Evolutionary conservation across 2,888 invertebrate genomes (phyloP).

Genomic region (Glaucopsyche alexis): DNA sequence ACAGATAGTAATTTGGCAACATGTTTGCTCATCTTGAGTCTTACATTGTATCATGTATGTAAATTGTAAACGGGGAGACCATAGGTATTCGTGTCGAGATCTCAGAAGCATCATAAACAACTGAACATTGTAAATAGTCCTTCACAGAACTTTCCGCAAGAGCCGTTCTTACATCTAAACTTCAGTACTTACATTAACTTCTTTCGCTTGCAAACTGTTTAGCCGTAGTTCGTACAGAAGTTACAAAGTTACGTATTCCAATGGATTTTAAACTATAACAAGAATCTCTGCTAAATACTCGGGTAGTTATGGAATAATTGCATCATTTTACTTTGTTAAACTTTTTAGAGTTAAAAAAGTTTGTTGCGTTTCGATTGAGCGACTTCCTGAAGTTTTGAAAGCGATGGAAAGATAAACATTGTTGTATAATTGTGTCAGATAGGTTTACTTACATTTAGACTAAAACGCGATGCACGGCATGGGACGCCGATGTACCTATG

Average conservation of each 20-base stretch:
- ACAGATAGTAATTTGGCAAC: neutral
- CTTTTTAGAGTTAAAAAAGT: neutral
- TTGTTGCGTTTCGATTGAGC: constrained; percentile 3
- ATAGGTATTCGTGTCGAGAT: neutral
- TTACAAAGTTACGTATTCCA: constrained; percentile 20
- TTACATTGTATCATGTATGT: neutral
- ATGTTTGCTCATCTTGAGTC: neutral
- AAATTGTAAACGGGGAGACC: neutral
- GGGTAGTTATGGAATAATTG: constrained; percentile 14
- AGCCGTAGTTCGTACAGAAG: constrained; percentile 21
- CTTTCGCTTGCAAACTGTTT: constrained; percentile 29
- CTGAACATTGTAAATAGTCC: constrained; percentile 25
- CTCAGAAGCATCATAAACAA: constrained; percentile 22
- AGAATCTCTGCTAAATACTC: constrained; percentile 23
- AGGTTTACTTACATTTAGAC: no score
- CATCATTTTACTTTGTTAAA: constrained; percentile 12
- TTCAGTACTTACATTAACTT: constrained; percentile 28
- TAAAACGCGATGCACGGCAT: no score
- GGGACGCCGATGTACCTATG: no score
- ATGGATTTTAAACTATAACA: constrained; percentile 25
- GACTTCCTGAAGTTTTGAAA: neutral
- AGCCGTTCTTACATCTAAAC: constrained; percentile 28
- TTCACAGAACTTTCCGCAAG: constrained; percentile 22
- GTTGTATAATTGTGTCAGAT: neutral
- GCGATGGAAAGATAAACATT: neutral